phyloP scores from a whole-genome alignment of 92 coral and sea anemone species.

The Galaxea fascicularis region DNA sequence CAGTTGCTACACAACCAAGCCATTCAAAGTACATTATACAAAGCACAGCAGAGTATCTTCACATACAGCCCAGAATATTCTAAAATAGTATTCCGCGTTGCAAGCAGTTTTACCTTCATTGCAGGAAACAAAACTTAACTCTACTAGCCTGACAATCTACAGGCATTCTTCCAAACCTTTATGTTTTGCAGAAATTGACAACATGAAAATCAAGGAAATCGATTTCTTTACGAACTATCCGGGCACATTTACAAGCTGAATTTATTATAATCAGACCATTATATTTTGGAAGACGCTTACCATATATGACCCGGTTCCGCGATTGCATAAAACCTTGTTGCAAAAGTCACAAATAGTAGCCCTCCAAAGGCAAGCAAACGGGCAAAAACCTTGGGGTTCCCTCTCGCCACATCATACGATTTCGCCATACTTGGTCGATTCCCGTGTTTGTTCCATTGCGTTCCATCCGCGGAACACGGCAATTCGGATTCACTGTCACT shows the following conservation, averaged over 20 bases:
- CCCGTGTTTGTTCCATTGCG: neutral
- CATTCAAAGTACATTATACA: too few species aligned
- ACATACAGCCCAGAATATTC: neutral
- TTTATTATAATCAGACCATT: neutral
- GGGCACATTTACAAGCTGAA: neutral
- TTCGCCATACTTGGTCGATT: neutral
- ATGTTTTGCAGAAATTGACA: neutral
- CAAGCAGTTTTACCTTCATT: neutral
- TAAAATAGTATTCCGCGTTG: neutral
- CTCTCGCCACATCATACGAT: neutral
- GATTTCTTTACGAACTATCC: too few species aligned
- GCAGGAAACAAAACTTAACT: neutral
- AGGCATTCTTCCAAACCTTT: too few species aligned
- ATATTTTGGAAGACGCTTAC: slow-evolving; percentile 60
- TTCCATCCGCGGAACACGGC: slow-evolving; percentile 6
- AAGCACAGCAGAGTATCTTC: neutral
- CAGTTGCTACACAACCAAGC: slow-evolving; percentile 42
- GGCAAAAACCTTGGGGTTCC: slow-evolving; percentile 34
- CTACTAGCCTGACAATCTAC: neutral
- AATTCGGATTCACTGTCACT: slow-evolving; percentile 58
- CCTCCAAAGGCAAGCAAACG: slow-evolving; percentile 73
- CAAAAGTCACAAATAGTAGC: slow-evolving; percentile 73
- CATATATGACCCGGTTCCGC: slow-evolving; percentile 91
- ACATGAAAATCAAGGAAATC: neutral
- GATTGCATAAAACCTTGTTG: slow-evolving; percentile 82